A percentile compares a stretch with the other conserved stretches of the same genome.
Evolutionary conservation across 2,888 invertebrate genomes (phyloP).

Genomic region (Drosophila vallismaia): DNA sequence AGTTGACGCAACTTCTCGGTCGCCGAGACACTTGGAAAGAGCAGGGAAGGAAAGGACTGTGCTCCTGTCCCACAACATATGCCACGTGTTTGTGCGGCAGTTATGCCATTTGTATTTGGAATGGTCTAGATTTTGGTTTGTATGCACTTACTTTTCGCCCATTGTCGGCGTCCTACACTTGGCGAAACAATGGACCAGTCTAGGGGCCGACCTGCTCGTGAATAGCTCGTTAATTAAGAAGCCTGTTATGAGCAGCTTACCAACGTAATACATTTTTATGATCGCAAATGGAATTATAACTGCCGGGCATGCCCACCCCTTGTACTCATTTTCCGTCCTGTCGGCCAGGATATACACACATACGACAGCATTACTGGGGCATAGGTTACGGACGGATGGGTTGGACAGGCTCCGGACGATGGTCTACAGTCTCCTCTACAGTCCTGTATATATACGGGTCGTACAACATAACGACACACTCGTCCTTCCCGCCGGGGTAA

Average conservation of each 20-base stretch:
- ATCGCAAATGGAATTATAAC: conserved; percentile 60
- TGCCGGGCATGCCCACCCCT: conserved; percentile 35
- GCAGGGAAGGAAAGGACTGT: neutral
- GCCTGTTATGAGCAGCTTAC: conserved; percentile 55
- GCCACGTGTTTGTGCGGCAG: conserved; percentile 41
- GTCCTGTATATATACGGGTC: neutral
- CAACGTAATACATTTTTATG: conserved; percentile 60
- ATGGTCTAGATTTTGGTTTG: conserved; percentile 9
- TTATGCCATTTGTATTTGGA: conserved; percentile 22
- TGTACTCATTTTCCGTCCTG: conserved; percentile 14
- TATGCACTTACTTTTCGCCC: conserved; percentile 15
- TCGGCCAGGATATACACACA: conserved; percentile 10
- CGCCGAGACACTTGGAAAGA: too few relatives aligned
- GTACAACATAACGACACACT: conserved; percentile 10
- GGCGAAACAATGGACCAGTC: conserved; percentile 26
- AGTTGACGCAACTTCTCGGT: conserved; percentile 41
- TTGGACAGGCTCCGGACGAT: conserved; percentile 13
- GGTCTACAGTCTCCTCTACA: neutral
- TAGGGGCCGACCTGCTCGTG: conserved; percentile 31
- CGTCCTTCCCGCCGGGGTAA: conserved; percentile 27
- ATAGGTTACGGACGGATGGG: conserved; percentile 27
- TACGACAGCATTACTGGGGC: conserved; percentile 24
- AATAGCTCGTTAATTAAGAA: conserved; percentile 64
- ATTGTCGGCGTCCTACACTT: conserved; percentile 5
- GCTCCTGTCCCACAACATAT: conserved; percentile 11